phyloP scores from a whole-genome alignment of 2,113 vertebrate species.

The Sceloporus undulatus region DNA sequence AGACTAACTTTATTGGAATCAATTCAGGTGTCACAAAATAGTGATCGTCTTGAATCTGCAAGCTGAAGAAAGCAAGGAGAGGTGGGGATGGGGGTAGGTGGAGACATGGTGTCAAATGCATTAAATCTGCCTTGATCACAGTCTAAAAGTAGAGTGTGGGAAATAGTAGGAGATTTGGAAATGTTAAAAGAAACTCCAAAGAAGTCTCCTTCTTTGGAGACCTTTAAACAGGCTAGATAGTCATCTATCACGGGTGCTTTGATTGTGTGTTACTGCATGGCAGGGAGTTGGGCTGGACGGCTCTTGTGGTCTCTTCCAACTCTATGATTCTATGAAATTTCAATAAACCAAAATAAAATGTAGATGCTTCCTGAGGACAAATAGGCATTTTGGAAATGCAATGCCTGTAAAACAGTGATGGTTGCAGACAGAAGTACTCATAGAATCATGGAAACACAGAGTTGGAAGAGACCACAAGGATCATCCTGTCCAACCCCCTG shows the following conservation, averaged over 20 bases:
- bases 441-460: neutral
- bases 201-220: neutral
- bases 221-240: too few relatives aligned
- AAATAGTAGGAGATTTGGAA: neutral
- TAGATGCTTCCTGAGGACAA: neutral
- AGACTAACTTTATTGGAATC: neutral
- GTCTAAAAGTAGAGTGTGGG: neutral
- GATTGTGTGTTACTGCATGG: too few relatives aligned
- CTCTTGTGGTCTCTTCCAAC: too few relatives aligned
- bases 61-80: neutral
- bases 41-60: neutral
- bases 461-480: too few relatives aligned
- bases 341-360: neutral
- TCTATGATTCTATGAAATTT: neutral
- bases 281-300: too few relatives aligned
- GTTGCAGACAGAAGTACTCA: neutral
- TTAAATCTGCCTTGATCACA: neutral
- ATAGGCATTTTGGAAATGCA: neutral
- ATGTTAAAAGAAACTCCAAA: neutral
- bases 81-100: too few relatives aligned
- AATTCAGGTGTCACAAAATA: neutral
- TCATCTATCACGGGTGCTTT: too few relatives aligned
- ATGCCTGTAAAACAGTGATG: neutral
- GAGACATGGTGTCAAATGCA: too few relatives aligned
- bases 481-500: too few relatives aligned